phyloP scores from a whole-genome alignment of 2,113 vertebrate species.

The Paedocypris sp. region DNA sequence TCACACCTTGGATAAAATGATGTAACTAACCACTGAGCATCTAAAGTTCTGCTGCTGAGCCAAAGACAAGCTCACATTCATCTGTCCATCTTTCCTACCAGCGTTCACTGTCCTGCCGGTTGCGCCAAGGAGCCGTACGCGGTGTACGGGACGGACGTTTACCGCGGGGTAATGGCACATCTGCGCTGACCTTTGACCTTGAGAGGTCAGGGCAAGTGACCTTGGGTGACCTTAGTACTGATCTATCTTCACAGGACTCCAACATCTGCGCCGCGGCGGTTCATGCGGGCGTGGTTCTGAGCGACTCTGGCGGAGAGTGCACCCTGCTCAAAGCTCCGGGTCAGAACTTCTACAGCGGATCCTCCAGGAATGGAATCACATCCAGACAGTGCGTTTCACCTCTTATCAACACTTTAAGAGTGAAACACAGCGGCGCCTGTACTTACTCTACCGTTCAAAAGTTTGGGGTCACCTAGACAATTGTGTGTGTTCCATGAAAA shows the following conservation, averaged over 20 bases:
- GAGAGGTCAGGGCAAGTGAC: no score
- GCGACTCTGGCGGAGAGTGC: slow-evolving; percentile 58
- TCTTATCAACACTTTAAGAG: no score
- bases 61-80: no score
- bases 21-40: slow-evolving; percentile 40
- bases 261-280: slow-evolving; percentile 62
- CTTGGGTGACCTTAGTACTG: no score
- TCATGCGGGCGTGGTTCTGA: slow-evolving; percentile 59
- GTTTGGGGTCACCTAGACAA: no score
- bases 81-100: slow-evolving; percentile 26
- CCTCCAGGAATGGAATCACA: slow-evolving; percentile 57
- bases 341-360: slow-evolving; percentile 53
- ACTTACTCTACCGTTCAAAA: no score
- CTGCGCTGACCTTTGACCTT: no score
- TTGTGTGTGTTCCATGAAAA: no score
- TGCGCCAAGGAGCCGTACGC: slow-evolving; percentile 44
- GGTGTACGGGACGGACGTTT: slow-evolving; percentile 50
- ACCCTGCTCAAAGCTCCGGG: slow-evolving; percentile 55
- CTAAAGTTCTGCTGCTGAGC: background rate
- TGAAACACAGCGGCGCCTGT: no score
- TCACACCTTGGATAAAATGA: slow-evolving; percentile 44
- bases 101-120: slow-evolving; percentile 61
- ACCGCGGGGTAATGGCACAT: slow-evolving; percentile 53
- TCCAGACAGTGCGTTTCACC: slow-evolving; percentile 47
- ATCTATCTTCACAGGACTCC: slow-evolving; percentile 51